A percentile compares a stretch with the other conserved stretches of the same genome.
Conservation (phyloP, 1,140 invertebrate genomes). For the Asobara japonica region DNA sequence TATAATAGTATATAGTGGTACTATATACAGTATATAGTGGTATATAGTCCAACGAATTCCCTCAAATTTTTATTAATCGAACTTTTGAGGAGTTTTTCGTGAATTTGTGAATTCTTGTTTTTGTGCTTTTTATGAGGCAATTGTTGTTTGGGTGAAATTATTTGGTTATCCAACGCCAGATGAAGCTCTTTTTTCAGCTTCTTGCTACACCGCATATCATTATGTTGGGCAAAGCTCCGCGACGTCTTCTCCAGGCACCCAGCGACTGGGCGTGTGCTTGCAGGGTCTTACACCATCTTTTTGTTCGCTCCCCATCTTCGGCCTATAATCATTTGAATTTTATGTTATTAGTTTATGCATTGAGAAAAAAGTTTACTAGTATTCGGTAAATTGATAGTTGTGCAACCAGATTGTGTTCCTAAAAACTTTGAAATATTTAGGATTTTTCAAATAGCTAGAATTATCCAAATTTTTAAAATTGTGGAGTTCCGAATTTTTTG, state of each 20-base stretch:
- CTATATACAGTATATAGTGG: too few species aligned
- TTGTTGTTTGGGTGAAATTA: conserved; percentile 23
- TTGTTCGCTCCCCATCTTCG: conserved; percentile 84
- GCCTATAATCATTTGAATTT: conserved; percentile 73
- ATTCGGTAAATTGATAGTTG: too few species aligned
- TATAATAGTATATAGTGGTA: too few species aligned
- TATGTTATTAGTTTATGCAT: neutral
- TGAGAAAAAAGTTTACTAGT: conserved; percentile 12
- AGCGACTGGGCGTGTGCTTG: conserved; percentile 91
- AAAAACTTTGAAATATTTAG: too few species aligned
- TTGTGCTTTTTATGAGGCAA: conserved; percentile 34
- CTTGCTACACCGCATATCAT: conserved; percentile 84
- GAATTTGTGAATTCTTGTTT: too few species aligned
- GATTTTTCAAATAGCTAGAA: neutral
- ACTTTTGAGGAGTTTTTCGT: too few species aligned
- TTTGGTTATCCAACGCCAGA: conserved; percentile 30
- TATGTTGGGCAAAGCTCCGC: conserved; percentile 93
- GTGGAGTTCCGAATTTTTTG: too few species aligned
- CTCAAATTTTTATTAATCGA: conserved; percentile 29
- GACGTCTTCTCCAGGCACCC: conserved; percentile 88
- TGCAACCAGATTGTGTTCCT: too few species aligned
- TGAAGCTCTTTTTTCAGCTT: conserved; percentile 42
- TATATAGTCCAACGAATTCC: conserved; percentile 43
- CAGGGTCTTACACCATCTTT: conserved; percentile 88
- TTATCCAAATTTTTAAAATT: too few species aligned